Evolutionary conservation across 37 sponge, comb jelly and placozoan species (phyloP).

Genomic region (Halisarca cf. caerulea): DNA sequence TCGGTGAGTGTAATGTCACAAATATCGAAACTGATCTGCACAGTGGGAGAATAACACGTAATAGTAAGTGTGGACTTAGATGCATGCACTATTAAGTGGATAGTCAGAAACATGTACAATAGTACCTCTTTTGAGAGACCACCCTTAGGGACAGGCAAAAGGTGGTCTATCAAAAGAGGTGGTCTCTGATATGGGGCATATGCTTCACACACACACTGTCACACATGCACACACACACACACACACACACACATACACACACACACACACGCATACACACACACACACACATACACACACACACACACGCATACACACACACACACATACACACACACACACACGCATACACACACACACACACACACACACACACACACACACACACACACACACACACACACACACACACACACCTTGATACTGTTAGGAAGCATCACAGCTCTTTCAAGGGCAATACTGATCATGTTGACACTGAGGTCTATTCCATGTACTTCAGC

Average conservation of each 20-base stretch:
- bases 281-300: conserved; percentile 12
- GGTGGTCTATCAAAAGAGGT: no score
- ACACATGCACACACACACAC: not conserved
- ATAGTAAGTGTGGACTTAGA: no score
- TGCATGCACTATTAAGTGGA: no score
- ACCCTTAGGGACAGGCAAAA: no score
- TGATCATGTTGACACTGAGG: conserved; percentile 39
- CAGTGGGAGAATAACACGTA: no score
- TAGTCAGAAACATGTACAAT: no score
- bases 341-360: not conserved
- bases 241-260: not conserved
- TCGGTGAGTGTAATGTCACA: no score
- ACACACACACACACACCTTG: conserved; percentile 3
- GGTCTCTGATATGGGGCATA: no score
- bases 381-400: not conserved
- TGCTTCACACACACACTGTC: not conserved
- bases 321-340: conserved; percentile 9
- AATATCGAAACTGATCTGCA: no score
- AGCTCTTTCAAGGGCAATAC: conserved; percentile 32
- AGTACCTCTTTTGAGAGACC: no score
- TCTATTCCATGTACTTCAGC: conserved; percentile 35
- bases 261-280: not conserved
- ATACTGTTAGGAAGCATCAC: not conserved
- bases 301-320: not conserved
- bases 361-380: not conserved